Percentiles rank a stretch among this genome's conserved stretches.
These are phyloP conservation scores for Apis florea DNA, from an alignment of 1,140 invertebrate genomes.

Conservation along the genomic window DNA sequence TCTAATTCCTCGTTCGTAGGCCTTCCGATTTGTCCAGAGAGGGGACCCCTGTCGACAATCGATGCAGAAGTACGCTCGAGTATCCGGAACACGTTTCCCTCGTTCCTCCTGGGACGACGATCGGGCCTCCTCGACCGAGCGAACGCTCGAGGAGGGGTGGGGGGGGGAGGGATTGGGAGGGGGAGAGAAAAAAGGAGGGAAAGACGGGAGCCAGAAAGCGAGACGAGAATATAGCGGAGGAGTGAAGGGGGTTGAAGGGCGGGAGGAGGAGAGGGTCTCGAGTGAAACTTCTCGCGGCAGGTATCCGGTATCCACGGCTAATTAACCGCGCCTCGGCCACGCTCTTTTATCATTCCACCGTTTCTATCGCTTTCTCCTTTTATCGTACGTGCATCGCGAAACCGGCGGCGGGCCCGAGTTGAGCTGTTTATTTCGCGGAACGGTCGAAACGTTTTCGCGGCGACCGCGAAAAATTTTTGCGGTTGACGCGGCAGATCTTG, in stretches of 20 bases:
- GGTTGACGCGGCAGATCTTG: not conserved
- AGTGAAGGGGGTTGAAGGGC: not conserved
- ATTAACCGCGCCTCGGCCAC: slow-evolving; percentile 58
- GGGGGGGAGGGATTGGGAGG: slow-evolving; percentile 13
- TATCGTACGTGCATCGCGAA: not conserved
- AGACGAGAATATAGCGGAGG: not conserved
- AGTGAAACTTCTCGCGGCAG: slow-evolving; percentile 62
- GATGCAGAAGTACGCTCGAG: slow-evolving; percentile 47
- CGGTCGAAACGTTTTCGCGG: slow-evolving; percentile 12
- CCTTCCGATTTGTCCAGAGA: slow-evolving; percentile 41
- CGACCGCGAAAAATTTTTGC: slow-evolving; percentile 27
- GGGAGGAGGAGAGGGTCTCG: slow-evolving; percentile 34
- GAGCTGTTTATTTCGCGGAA: slow-evolving; percentile 1
- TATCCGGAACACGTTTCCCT: slow-evolving; percentile 61
- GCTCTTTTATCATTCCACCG: slow-evolving; percentile 54
- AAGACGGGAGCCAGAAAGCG: too few species aligned
- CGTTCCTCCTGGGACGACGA: slow-evolving; percentile 52
- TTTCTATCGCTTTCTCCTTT: slow-evolving; percentile 59
- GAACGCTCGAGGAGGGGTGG: slow-evolving; percentile 37
- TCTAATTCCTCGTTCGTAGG: slow-evolving; percentile 33
- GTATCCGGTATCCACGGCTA: slow-evolving; percentile 65
- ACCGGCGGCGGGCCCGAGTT: not conserved
- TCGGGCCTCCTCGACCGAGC: slow-evolving; percentile 48
- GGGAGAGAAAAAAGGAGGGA: slow-evolving; percentile 2
- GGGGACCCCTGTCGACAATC: slow-evolving; percentile 29